Percentiles rank a stretch among this genome's conserved stretches.
Evolutionary conservation across 53 echinoderm and acorn worm genomes (phyloP).

Genomic region (Stichopus horrens): DNA sequence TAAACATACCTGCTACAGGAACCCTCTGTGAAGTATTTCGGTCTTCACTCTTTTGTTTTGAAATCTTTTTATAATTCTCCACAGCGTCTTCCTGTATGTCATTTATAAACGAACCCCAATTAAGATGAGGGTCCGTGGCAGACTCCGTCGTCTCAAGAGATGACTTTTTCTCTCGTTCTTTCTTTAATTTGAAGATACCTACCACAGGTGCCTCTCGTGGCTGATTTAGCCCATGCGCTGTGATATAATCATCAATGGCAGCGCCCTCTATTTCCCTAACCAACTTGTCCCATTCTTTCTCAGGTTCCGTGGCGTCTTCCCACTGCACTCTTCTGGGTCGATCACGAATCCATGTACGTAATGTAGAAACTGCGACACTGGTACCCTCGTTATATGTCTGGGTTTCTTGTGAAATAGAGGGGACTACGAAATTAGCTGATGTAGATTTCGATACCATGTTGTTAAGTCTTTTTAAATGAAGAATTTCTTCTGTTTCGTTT

Average conservation of each 20-base stretch:
- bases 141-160: neutral
- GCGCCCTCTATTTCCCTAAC: slow-evolving; percentile 50
- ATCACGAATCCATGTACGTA: slow-evolving; percentile 42
- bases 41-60: slow-evolving; percentile 11
- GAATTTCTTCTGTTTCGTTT: slow-evolving; percentile 55
- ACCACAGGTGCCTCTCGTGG: slow-evolving; percentile 47
- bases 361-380: slow-evolving; percentile 36
- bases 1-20: slow-evolving; percentile 50
- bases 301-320: slow-evolving; percentile 52
- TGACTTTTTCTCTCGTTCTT: slow-evolving; percentile 35
- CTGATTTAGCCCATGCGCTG: slow-evolving; percentile 36
- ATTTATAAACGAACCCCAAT: slow-evolving; percentile 12
- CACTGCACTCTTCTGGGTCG: slow-evolving; percentile 39
- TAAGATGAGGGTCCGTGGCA: slow-evolving; percentile 3
- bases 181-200: slow-evolving; percentile 58
- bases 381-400: slow-evolving; percentile 50
- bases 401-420: slow-evolving; percentile 37
- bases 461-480: slow-evolving; percentile 9
- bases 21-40: slow-evolving; percentile 27
- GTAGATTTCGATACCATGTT: slow-evolving; percentile 43
- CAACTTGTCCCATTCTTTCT: slow-evolving; percentile 51
- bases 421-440: slow-evolving; percentile 37
- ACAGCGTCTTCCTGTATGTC: slow-evolving; percentile 36
- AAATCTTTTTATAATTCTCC: slow-evolving; percentile 6
- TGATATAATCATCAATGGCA: slow-evolving; percentile 47